phyloP scores from a whole-genome alignment of 2,888 invertebrate species.

The Epirrhoe tristata region DNA sequence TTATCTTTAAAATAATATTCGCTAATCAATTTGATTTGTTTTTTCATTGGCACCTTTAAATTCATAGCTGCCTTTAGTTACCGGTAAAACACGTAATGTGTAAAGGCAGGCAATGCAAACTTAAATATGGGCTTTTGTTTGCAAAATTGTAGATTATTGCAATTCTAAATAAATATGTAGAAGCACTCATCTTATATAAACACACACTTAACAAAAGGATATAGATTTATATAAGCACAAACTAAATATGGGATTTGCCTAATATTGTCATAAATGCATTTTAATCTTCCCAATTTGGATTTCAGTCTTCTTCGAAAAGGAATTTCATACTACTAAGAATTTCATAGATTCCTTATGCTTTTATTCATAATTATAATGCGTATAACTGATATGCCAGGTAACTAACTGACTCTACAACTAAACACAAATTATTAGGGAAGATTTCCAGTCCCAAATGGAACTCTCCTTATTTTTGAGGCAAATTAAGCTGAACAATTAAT shows the following conservation, averaged over 20 bases:
- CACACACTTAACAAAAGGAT: not conserved
- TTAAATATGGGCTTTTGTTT: not conserved
- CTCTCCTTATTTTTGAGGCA: not conserved
- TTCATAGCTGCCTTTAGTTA: not conserved
- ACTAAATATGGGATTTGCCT: conserved; percentile 30
- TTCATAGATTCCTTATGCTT: conserved; percentile 4
- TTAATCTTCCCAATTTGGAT: conserved; percentile 29
- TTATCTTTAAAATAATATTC: conserved; percentile 19
- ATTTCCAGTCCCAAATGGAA: not conserved
- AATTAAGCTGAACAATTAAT: not conserved
- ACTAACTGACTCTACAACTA: not conserved
- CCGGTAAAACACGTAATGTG: too few species aligned
- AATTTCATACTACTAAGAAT: conserved; percentile 25
- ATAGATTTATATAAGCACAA: not conserved
- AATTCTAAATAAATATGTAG: conserved; percentile 16
- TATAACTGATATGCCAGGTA: conserved; percentile 31
- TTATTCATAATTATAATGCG: conserved; percentile 12
- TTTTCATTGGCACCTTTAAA: not conserved
- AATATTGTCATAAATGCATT: conserved; percentile 41
- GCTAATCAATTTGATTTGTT: not conserved
- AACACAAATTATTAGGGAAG: not conserved
- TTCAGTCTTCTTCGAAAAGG: conserved; percentile 42
- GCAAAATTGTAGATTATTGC: not conserved
- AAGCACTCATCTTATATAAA: conserved; percentile 4
- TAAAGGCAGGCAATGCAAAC: not conserved